phyloP scores from a whole-genome alignment of 1,140 invertebrate genomes.

The Trachelipus rathkii region DNA sequence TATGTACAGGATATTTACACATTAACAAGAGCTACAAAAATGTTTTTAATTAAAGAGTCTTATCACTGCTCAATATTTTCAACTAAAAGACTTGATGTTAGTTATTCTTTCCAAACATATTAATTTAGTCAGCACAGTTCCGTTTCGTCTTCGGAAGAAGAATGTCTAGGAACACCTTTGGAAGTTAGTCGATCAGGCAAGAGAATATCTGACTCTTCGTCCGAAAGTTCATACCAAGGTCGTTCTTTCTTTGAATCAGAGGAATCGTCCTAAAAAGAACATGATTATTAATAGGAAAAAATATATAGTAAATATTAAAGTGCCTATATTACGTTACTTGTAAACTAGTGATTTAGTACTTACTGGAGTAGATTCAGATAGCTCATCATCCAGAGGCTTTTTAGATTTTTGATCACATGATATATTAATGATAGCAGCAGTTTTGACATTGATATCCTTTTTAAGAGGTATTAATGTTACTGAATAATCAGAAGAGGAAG shows the following conservation, averaged over 20 bases:
- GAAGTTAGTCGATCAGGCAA: conserved; percentile 40
- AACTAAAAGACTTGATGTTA: no score
- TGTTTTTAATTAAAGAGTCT: no score
- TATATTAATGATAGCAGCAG: conserved; percentile 36
- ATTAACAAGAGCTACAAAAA: no score
- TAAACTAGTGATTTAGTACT: background rate
- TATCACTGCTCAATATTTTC: no score
- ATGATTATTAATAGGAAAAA: background rate
- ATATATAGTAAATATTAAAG: no score
- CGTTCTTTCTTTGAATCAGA: conserved; percentile 31
- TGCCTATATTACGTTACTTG: background rate
- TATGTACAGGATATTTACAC: no score
- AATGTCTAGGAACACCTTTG: background rate
- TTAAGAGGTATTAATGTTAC: conserved; percentile 41
- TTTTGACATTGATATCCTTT: conserved; percentile 43
- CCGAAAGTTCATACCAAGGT: conserved; percentile 47
- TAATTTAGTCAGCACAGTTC: background rate
- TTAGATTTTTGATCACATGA: conserved; percentile 32
- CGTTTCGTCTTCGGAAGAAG: background rate
- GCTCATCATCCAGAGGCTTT: background rate
- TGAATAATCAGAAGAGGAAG: conserved; percentile 37
- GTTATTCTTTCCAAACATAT: no score
- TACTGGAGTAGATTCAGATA: background rate
- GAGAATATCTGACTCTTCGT: conserved; percentile 46
- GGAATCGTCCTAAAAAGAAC: background rate